Evolutionary conservation across 2,888 invertebrate genomes (phyloP).

Genomic region (Perdita meconis): DNA sequence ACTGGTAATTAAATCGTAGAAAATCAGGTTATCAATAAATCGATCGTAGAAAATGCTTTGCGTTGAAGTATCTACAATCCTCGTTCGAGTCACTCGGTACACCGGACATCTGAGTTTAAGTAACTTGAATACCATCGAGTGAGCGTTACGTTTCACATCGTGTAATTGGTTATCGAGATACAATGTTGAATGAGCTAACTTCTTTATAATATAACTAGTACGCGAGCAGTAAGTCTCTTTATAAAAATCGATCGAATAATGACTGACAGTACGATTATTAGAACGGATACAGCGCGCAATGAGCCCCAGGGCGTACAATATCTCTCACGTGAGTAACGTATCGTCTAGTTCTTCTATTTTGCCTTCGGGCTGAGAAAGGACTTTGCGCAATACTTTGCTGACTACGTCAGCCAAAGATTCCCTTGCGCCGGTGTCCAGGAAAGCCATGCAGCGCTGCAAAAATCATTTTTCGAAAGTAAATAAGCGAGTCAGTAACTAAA

Average conservation of each 20-base stretch:
- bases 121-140: constrained; percentile 63
- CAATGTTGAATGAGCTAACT: constrained; percentile 63
- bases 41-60: constrained; percentile 42
- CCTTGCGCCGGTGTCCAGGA: constrained; percentile 94
- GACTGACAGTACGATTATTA: constrained; percentile 56
- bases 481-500: neutral
- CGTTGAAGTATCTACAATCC: constrained; percentile 48
- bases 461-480: constrained; percentile 3
- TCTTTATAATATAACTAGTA: constrained; percentile 61
- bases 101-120: constrained; percentile 61
- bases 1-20: constrained; percentile 23
- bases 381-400: constrained; percentile 93
- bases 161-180: constrained; percentile 73
- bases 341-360: constrained; percentile 97
- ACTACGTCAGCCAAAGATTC: constrained; percentile 96
- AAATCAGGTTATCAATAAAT: constrained; percentile 35
- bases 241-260: constrained; percentile 62
- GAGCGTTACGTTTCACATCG: constrained; percentile 58
- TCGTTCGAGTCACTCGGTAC: constrained; percentile 45
- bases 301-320: constrained; percentile 72
- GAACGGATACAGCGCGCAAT: constrained; percentile 63
- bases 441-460: constrained; percentile 89
- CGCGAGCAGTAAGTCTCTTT: constrained; percentile 60
- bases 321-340: constrained; percentile 92
- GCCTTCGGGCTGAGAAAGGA: constrained; percentile 90